Percentiles rank a stretch among this genome's conserved stretches.
These are phyloP conservation scores for Hipposideros larvatus DNA, from an alignment of 2,797 vertebrate genomes.

Conservation along the genomic window DNA sequence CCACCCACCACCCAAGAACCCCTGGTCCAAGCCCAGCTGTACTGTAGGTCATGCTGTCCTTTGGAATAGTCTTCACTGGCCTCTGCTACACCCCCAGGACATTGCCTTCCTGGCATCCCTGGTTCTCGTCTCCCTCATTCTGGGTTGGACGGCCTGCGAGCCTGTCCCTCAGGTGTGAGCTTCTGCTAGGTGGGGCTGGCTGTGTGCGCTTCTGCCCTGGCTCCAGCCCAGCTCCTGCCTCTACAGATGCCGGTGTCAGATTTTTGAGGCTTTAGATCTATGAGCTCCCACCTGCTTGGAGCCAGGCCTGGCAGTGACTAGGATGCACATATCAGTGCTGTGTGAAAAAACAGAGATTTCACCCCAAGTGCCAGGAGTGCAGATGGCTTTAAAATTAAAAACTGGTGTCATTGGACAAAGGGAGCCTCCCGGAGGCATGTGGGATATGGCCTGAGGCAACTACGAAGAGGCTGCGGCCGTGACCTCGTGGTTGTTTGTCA, in stretches of 20 bases:
- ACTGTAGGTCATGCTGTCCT: neutral
- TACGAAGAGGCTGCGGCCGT: no score
- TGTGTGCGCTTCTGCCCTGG: neutral
- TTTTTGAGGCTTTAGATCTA: neutral
- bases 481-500: neutral
- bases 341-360: neutral
- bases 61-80: neutral
- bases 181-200: neutral
- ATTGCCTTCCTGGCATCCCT: neutral
- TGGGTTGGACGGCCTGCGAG: neutral
- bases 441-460: neutral
- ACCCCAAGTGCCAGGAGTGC: neutral
- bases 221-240: neutral
- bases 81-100: neutral
- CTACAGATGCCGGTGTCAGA: no score
- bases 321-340: accelerated
- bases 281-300: neutral
- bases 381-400: neutral
- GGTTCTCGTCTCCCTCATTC: neutral
- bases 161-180: neutral
- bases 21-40: neutral
- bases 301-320: neutral
- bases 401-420: neutral
- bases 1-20: neutral
- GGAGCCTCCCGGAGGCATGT: neutral